Evolutionary conservation across 2,113 vertebrate species (phyloP), one percentile per base, ranked within the genome.

Genomic region (Mystacornis crossleyi): DNA sequence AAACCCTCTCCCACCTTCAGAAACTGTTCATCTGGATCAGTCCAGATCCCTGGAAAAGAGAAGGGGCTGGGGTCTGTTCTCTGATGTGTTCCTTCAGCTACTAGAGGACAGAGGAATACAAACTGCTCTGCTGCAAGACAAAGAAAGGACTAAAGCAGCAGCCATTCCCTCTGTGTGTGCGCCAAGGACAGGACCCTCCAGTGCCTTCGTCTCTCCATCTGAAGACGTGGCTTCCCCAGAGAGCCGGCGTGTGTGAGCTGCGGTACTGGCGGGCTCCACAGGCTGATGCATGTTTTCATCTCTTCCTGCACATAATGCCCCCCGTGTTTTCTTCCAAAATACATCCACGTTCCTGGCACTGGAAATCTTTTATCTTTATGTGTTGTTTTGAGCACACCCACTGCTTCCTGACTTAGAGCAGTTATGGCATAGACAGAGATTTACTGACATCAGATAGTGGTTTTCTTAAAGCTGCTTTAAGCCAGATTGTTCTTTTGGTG

Each of bases 341-440:
- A 64, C 29, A 78, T 93, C 86, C 88, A 90, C 40, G 48, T 93
- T 96, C 90, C 92, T 96, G 95, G 93, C 90, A 95, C 80, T 93
- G 82, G 70, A 71, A 89, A 75, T 78, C 55, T 94, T 90, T 96
- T 95, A 96, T 97, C 96, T 93, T 90, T 95, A 88, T 88, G 72
- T 74, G 82, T 86, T 95, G 90, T 90, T 94, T 78, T 70, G 72
- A 94, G 92, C 88, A 93, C 95, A 90, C 93, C 96, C 96, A 94
- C 95, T 93, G 95, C 85, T 97, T 97, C 95, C 96, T 95, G 93
- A 86, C 90, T 97, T 86, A 83, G 93, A 96, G 83, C 82, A 90
- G 64, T 86, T 89, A 70, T 23, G 78, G 67, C 62, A 87, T 33
- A 88, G 92, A 55, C 80, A 86, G 51, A 96, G 95, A 92, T 95